Base-by-base conservation (phyloP, 2,797 vertebrate species). In the Trachops cirrhosus region DNA sequence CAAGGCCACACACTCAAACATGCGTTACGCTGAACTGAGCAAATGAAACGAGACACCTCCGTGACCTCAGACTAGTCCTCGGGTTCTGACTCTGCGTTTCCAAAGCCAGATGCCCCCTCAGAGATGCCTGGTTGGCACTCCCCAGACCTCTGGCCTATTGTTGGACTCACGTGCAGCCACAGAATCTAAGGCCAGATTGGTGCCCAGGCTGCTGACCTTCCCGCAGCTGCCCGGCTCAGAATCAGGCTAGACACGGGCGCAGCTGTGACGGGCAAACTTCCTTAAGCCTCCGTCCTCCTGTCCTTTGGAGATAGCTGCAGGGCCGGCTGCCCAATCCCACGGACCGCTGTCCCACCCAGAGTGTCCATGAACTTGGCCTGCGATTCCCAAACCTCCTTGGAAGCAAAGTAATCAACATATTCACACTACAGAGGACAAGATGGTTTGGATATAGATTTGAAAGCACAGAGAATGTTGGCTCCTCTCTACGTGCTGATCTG, bases 101-200 rank as follows among this genome's bases (percentile, higher is more conserved):
- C 50, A 37, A 80, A 48, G 50, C 57, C n/a, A 94, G 22, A 22
- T 54, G 24, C 12, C 24, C 83, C 68, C 77, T 62, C 67, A 44
- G 41, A 80, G 93, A 62, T 57, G 68, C 24, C 82, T 71, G 57
- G 48, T 75, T 88, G 87, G n/a, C 57, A 83, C 24, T 62, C 68
- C 46, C 32, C 1, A 14, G 57, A 57, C 77, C n/a, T 0, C 4
- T 67, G 93, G 87, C 77, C 67, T 78, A 5, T 79, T 73, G 39
- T 94, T 96, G 57, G 80, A 52, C 19, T 93, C 50, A 89, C 92
- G 86, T 75, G 71, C 52, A 41, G 14, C 71, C 89, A 21, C 50
- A 89, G 92, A 86, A 52, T 21, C 0, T 19, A 77, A 84, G 29
- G 96, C 96, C 87, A 71, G 67, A 88, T 52, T 90, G 83, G 24